Evolutionary conservation across 1,140 invertebrate genomes (phyloP).

Genomic region (Pinna nobilis): DNA sequence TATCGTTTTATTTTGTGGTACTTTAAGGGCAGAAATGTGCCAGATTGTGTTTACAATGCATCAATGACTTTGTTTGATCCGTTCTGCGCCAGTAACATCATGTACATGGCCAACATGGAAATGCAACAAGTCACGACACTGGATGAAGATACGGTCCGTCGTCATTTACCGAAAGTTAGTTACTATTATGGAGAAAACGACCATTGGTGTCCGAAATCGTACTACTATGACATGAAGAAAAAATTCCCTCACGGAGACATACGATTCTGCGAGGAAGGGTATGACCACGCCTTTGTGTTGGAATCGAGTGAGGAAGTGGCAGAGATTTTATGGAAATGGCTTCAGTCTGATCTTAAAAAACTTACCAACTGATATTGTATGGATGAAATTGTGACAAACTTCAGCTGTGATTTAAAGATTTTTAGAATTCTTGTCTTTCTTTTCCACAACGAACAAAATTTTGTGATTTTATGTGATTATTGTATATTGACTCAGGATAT

Average conservation of each 20-base stretch:
- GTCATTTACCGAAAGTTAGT: slow-evolving; percentile 77
- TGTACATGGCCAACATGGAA: slow-evolving; percentile 75
- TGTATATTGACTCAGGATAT: no score
- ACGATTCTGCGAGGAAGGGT: slow-evolving; percentile 80
- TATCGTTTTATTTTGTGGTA: slow-evolving; percentile 63
- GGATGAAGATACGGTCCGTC: slow-evolving; percentile 69
- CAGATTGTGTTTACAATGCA: slow-evolving; percentile 67
- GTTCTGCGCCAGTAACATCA: slow-evolving; percentile 73
- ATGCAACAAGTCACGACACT: slow-evolving; percentile 72
- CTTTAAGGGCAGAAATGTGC: slow-evolving; percentile 59
- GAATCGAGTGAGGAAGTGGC: slow-evolving; percentile 79
- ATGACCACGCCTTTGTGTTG: slow-evolving; percentile 86
- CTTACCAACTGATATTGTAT: slow-evolving; percentile 10
- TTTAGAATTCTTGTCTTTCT: no score
- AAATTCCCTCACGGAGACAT: slow-evolving; percentile 80
- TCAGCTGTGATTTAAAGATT: no score
- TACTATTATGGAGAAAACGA: slow-evolving; percentile 86
- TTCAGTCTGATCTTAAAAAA: slow-evolving; percentile 44
- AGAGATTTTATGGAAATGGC: slow-evolving; percentile 63
- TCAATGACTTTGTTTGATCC: slow-evolving; percentile 69
- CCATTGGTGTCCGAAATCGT: slow-evolving; percentile 84
- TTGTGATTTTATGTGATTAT: no score
- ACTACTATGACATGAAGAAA: slow-evolving; percentile 79
- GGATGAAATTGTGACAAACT: no score
- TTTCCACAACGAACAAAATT: no score